Evolutionary conservation across 2,797 vertebrate genomes (phyloP).

Genomic region (Gymnoscopelus microlampas): DNA sequence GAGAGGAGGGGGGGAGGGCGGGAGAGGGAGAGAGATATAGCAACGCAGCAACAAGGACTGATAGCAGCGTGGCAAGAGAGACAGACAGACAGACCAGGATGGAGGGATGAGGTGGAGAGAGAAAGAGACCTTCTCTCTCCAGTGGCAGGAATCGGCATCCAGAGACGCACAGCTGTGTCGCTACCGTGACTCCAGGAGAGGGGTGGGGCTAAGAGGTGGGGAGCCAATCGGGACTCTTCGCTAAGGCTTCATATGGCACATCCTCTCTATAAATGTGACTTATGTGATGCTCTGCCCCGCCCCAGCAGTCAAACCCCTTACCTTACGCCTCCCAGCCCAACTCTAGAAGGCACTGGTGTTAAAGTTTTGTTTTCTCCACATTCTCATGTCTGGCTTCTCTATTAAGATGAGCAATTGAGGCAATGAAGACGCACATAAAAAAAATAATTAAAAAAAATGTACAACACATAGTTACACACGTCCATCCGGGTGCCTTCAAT

Average conservation of each 20-base stretch:
- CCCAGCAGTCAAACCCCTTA: constrained; percentile 6
- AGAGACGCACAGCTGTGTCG: constrained; percentile 50
- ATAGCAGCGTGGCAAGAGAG: not conserved
- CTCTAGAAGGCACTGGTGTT: constrained; percentile 79
- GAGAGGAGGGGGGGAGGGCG: not conserved
- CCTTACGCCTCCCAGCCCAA: constrained; percentile 32
- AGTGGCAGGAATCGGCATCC: constrained; percentile 73
- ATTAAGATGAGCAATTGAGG: constrained; percentile 51
- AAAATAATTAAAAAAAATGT: not conserved
- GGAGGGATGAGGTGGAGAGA: too few species aligned
- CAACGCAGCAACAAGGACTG: not conserved
- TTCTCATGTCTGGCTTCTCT: constrained; percentile 68
- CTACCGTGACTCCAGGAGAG: constrained; percentile 47
- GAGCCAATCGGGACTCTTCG: constrained; percentile 38
- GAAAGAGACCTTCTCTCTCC: constrained; percentile 18
- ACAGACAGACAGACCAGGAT: not conserved
- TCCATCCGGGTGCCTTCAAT: constrained; percentile 62
- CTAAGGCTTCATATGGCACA: constrained; percentile 78
- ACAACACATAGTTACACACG: constrained; percentile 52
- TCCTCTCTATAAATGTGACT: constrained; percentile 34
- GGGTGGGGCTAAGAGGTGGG: constrained; percentile 23
- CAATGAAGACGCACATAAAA: constrained; percentile 59
- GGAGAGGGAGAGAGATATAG: not conserved
- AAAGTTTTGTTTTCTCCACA: constrained; percentile 66
- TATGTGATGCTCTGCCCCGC: not conserved